Conservation (phyloP, 2,797 vertebrate genomes). For the Brachymystax lenok region DNA sequence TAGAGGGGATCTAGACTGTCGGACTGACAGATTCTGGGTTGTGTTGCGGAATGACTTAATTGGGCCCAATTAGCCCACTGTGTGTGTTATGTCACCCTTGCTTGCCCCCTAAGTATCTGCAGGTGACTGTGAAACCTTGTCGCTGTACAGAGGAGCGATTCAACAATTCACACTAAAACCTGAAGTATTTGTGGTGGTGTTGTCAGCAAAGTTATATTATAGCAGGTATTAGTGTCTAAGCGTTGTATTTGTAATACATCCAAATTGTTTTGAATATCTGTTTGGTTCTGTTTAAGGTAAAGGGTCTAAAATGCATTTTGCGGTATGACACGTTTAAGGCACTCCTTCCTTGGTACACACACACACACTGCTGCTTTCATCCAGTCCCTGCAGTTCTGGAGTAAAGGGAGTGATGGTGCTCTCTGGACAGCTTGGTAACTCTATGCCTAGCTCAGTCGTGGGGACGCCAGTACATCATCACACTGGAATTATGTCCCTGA, state of each 20-base stretch:
- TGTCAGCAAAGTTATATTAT: background rate
- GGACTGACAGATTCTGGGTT: constrained; percentile 70
- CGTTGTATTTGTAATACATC: no score
- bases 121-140: constrained; percentile 62
- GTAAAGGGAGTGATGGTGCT: constrained; percentile 38
- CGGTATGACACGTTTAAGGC: background rate
- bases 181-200: background rate
- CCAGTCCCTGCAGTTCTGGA: constrained; percentile 61
- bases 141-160: background rate
- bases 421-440: constrained; percentile 69
- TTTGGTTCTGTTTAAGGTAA: no score
- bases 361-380: constrained; percentile 59
- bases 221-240: no score
- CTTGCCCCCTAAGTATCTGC: constrained; percentile 39
- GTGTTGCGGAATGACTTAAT: constrained; percentile 77
- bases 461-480: constrained; percentile 65
- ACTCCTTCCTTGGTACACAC: no score
- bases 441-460: constrained; percentile 52
- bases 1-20: constrained; percentile 38
- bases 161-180: background rate
- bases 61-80: constrained; percentile 70
- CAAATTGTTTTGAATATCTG: no score
- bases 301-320: background rate
- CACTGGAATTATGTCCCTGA: constrained; percentile 48
- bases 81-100: constrained; percentile 72